These are phyloP conservation scores for Notodonta dromedarius DNA, from an alignment of 2,888 invertebrate genomes.

Conservation along the genomic window DNA sequence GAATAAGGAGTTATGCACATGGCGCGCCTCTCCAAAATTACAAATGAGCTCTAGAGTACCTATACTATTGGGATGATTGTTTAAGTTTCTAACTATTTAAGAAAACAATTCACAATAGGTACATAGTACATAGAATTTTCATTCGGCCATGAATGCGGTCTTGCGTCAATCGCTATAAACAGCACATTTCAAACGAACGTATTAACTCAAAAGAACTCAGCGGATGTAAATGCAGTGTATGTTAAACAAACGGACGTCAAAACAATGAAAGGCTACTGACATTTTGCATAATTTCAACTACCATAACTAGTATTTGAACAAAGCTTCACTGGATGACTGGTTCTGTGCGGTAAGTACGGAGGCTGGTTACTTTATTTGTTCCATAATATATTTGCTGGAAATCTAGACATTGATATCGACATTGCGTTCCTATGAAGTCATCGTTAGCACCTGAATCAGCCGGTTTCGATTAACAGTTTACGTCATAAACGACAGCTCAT, in stretches of 20 bases:
- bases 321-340: conserved; percentile 8
- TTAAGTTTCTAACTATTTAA: background rate
- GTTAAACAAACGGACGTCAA: conserved; percentile 29
- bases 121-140: conserved; percentile 7
- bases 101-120: background rate
- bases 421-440: conserved; percentile 14
- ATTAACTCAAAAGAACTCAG: conserved; percentile 31
- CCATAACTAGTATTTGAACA: conserved; percentile 7
- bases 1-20: conserved; percentile 35
- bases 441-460: conserved; percentile 9
- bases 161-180: conserved; percentile 23
- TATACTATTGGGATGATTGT: conserved; percentile 4
- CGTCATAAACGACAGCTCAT: conserved; percentile 5
- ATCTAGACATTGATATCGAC: conserved; percentile 6
- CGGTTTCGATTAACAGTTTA: conserved; percentile 12
- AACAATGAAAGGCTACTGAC: conserved; percentile 23
- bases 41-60: conserved; percentile 21
- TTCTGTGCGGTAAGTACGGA: conserved; percentile 23
- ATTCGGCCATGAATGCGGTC: conserved; percentile 12
- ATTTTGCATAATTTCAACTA: conserved; percentile 12
- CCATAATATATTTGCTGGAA: background rate
- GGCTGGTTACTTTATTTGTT: background rate
- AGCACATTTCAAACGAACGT: conserved; percentile 38
- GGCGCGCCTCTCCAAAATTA: conserved; percentile 52
- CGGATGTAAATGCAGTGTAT: conserved; percentile 30